Evolutionary conservation across 2,797 vertebrate species (phyloP).

Genomic region (Hippopotamyrus pictus): DNA sequence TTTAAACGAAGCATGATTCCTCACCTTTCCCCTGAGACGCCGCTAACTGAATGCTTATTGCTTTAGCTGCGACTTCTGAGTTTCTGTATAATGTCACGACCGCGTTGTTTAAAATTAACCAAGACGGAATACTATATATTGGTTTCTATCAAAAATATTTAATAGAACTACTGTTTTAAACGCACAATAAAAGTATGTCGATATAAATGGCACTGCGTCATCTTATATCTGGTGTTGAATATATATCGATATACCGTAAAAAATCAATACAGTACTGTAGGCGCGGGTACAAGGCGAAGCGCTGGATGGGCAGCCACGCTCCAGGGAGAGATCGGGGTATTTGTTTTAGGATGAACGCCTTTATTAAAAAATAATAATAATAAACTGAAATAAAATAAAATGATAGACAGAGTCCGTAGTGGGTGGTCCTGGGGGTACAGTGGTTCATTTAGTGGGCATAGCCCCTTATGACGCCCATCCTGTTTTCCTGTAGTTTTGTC

Average conservation of each 20-base stretch:
- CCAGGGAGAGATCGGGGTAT: not conserved
- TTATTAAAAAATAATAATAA: not conserved
- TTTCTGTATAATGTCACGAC: not conserved
- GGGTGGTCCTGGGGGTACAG: not conserved
- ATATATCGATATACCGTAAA: not conserved
- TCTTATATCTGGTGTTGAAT: not conserved
- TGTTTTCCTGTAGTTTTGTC: not conserved
- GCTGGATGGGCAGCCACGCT: not conserved
- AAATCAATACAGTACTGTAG: not conserved
- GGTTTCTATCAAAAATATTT: not conserved
- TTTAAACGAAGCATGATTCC: not conserved
- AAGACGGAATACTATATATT: not conserved
- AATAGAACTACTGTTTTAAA: not conserved
- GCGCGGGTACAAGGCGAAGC: not conserved
- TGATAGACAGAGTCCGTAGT: not conserved
- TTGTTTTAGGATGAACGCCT: not conserved
- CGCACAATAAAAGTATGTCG: not conserved
- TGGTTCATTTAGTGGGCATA: not conserved
- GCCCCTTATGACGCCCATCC: not conserved
- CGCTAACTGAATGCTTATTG: not conserved
- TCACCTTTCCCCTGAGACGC: not conserved
- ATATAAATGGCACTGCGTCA: not conserved
- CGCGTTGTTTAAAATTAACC: not conserved
- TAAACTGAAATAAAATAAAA: not conserved
- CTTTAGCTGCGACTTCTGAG: not conserved